These are phyloP conservation scores for Hedya salicella DNA, from an alignment of 2,888 invertebrate species.

Conservation along the genomic window DNA sequence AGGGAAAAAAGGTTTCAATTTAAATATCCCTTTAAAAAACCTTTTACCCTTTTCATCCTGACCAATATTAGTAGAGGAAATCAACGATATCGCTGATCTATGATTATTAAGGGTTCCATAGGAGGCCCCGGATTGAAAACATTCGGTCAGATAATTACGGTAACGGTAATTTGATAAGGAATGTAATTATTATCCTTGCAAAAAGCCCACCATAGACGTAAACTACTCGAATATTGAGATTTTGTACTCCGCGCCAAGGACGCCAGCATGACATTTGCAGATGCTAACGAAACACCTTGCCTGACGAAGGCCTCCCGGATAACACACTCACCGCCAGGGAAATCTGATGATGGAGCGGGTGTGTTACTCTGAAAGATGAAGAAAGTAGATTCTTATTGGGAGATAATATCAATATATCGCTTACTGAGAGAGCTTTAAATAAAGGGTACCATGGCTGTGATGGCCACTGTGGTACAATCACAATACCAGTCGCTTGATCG, in stretches of 20 bases:
- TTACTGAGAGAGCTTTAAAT: too few relatives aligned
- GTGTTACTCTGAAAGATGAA: too few relatives aligned
- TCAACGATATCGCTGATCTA: constrained; percentile 11
- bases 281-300: neutral
- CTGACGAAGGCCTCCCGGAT: neutral
- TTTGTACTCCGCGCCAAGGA: neutral
- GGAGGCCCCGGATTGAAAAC: constrained; percentile 7
- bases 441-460: constrained; percentile 16
- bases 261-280: neutral
- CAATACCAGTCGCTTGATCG: constrained; percentile 10
- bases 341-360: too few relatives aligned
- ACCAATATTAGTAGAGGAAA: constrained; percentile 7
- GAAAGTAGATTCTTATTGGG: neutral
- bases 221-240: neutral
- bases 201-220: neutral
- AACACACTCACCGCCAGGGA: constrained; percentile 7
- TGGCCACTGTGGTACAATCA: constrained; percentile 10
- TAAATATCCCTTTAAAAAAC: constrained; percentile 15
- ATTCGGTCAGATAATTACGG: neutral
- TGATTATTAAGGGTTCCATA: constrained; percentile 17
- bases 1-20: constrained; percentile 3
- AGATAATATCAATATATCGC: neutral
- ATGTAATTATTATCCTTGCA: neutral
- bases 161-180: neutral
- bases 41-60: neutral